phyloP scores from a whole-genome alignment of 2,113 vertebrate genomes.

The Gymnarchus niloticus region DNA sequence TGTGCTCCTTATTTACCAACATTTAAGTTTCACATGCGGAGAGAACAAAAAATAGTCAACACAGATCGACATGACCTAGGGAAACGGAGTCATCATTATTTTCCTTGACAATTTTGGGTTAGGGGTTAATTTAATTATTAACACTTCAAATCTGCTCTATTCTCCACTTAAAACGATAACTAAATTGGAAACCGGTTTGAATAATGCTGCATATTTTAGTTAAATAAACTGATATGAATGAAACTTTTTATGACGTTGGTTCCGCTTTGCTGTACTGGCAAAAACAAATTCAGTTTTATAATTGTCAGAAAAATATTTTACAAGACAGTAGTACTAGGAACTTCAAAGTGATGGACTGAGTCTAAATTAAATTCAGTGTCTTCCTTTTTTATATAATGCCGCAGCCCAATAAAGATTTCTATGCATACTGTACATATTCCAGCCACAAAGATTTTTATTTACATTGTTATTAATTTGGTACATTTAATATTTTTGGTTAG shows the following conservation, averaged over 20 bases:
- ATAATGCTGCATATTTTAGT: neutral
- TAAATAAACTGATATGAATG: neutral
- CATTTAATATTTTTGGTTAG: neutral
- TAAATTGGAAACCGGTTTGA: neutral
- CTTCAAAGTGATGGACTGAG: neutral
- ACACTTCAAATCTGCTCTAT: neutral
- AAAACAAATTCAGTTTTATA: slow-evolving; percentile 1
- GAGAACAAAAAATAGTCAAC: neutral
- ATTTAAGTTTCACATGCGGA: slow-evolving; percentile 20
- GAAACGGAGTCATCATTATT: neutral
- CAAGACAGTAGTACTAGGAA: neutral
- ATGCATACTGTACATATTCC: neutral
- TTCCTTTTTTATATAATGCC: neutral
- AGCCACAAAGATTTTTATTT: neutral
- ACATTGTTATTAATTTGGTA: neutral
- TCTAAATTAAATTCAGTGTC: neutral
- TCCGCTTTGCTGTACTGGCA: neutral
- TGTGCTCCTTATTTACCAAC: slow-evolving; percentile 46
- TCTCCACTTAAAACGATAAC: neutral
- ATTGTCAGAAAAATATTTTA: neutral
- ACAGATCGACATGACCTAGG: neutral
- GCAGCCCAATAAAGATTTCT: neutral
- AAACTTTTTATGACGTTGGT: neutral
- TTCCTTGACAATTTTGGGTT: neutral
- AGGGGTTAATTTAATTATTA: neutral